phyloP scores from a whole-genome alignment of 2,113 vertebrate genomes.

The Lepus europaeus region DNA sequence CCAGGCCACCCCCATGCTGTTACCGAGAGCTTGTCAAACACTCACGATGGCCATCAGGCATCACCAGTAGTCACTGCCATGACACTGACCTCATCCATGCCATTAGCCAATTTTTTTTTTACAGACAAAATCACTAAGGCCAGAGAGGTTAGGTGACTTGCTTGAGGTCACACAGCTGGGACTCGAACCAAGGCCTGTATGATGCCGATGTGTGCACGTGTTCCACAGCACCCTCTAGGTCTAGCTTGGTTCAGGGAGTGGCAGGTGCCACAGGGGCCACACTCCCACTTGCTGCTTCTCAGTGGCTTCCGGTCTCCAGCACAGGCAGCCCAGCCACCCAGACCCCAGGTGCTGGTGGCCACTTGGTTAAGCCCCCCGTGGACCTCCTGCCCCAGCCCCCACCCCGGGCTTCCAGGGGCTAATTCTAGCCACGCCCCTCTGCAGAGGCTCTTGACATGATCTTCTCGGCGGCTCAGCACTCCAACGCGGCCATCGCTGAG shows the following conservation, averaged over 20 bases:
- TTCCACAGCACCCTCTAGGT: not conserved
- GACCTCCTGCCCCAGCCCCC: not conserved
- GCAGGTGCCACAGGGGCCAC: not conserved
- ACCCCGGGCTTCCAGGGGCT: not conserved
- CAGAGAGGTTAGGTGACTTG: not conserved
- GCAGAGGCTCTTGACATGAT: constrained; percentile 89
- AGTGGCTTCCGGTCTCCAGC: not conserved
- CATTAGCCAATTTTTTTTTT: not conserved
- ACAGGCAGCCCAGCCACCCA: not conserved
- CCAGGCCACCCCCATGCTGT: rapidly evolving
- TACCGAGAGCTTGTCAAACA: not conserved
- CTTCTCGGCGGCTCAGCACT: constrained; percentile 89
- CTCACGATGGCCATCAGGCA: not conserved
- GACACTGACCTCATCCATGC: not conserved
- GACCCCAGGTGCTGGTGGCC: not conserved
- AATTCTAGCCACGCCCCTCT: not conserved
- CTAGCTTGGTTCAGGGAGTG: not conserved
- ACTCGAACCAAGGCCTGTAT: not conserved
- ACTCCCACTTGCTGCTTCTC: rapidly evolving
- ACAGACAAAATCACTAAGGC: not conserved
- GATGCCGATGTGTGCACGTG: not conserved
- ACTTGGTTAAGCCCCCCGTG: not conserved
- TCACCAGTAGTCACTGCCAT: rapidly evolving
- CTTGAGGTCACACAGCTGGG: not conserved
- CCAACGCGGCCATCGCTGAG: constrained; percentile 87